Evolutionary conservation across 2,797 vertebrate genomes (phyloP).

Genomic region (Huso huso): DNA sequence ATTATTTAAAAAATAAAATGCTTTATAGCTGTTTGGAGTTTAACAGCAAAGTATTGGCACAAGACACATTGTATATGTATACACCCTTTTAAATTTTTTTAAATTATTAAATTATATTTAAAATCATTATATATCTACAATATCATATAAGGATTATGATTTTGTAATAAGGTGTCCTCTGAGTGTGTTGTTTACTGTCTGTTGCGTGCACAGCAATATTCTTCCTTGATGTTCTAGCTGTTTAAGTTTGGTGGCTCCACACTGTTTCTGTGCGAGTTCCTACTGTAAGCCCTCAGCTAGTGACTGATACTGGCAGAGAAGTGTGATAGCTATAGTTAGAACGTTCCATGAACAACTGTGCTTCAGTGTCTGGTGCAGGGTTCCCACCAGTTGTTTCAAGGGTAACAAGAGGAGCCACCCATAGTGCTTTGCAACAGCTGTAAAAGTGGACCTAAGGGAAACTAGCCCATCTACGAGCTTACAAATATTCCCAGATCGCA

Average conservation of each 20-base stretch:
- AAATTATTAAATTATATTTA: too few species aligned
- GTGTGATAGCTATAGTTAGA: constrained; percentile 54
- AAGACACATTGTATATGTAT: too few species aligned
- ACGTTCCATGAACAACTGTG: constrained; percentile 50
- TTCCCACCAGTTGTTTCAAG: constrained; percentile 48
- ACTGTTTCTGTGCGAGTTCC: background rate
- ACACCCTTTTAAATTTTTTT: too few species aligned
- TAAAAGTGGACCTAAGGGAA: constrained; percentile 17
- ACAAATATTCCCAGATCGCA: constrained; percentile 26
- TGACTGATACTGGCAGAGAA: constrained; percentile 31
- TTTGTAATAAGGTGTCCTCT: too few species aligned
- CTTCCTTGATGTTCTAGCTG: too few species aligned
- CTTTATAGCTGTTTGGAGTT: too few species aligned
- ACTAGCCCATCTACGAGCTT: constrained; percentile 19
- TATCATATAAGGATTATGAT: too few species aligned
- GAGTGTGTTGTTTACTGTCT: too few species aligned
- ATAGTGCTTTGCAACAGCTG: constrained; percentile 49
- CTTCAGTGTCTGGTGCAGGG: constrained; percentile 23
- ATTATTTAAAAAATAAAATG: too few species aligned
- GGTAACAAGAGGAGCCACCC: constrained; percentile 38
- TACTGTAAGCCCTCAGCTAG: constrained; percentile 6
- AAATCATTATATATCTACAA: too few species aligned
- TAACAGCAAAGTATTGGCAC: too few species aligned
- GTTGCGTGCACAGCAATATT: too few species aligned
- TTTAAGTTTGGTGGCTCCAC: background rate